Evolutionary conservation across 2,797 vertebrate species (phyloP).

Genomic region (Momotus momota): DNA sequence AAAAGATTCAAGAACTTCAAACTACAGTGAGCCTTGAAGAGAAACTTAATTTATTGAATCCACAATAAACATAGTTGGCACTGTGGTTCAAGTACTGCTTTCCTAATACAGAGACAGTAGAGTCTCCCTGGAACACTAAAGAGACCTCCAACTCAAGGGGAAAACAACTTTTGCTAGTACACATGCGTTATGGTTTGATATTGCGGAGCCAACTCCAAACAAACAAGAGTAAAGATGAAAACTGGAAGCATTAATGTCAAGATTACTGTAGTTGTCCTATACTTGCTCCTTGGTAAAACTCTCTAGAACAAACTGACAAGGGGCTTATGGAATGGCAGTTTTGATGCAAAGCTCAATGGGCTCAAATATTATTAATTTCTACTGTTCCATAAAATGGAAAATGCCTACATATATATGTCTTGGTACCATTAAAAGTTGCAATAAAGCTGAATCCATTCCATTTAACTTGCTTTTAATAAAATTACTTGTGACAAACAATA

Average conservation of each 20-base stretch:
- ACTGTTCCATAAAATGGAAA: background rate
- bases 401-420: background rate
- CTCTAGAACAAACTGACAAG: background rate
- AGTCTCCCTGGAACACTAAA: background rate
- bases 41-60: slow-evolving; percentile 56
- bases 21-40: slow-evolving; percentile 35
- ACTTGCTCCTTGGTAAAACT: background rate
- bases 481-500: too few relatives aligned
- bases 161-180: background rate
- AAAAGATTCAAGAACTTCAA: slow-evolving; percentile 33
- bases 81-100: background rate
- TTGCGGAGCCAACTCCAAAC: background rate
- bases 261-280: background rate
- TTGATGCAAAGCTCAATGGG: accelerated
- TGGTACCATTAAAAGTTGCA: background rate
- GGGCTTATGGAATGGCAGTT: background rate
- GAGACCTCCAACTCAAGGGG: background rate
- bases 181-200: background rate
- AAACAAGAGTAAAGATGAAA: background rate
- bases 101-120: background rate
- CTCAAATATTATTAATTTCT: background rate
- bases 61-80: background rate
- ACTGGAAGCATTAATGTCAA: background rate
- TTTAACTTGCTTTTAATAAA: background rate
- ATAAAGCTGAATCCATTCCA: background rate